Percentiles rank a stretch among this genome's conserved stretches.
Conservation (phyloP, 37 sponge, comb jelly and placozoan genomes). For the Bolinopsis microptera region DNA sequence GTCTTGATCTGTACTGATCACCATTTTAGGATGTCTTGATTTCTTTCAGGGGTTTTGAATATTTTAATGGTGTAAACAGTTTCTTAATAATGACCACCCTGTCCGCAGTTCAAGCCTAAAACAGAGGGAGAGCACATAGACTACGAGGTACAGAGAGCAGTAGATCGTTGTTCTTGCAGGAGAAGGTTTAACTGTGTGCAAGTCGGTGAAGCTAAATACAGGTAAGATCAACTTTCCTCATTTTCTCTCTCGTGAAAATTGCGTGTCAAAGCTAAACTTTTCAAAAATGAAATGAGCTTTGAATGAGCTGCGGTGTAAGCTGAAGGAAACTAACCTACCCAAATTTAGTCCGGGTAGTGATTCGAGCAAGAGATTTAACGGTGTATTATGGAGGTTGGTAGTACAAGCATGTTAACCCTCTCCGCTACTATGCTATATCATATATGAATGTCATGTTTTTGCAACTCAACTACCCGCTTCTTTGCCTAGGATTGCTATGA, state of each 20-base stretch:
- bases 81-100: no score
- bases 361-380: constrained; percentile 11
- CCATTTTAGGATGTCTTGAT: no score
- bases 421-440: not conserved
- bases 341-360: not conserved
- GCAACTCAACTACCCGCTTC: no score
- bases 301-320: no score
- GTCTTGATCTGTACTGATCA: no score
- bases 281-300: no score
- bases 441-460: not conserved
- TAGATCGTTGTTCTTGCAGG: constrained; percentile 6
- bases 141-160: constrained; percentile 32
- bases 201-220: constrained; percentile 57
- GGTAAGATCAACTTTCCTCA: not conserved
- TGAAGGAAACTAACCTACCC: no score
- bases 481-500: not conserved
- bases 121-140: constrained; percentile 33
- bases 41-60: no score
- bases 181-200: constrained; percentile 34
- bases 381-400: constrained; percentile 54
- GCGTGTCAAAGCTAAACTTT: no score
- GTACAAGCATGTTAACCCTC: not conserved
- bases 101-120: constrained; percentile 37
- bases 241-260: not conserved
- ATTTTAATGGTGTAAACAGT: no score